Evolutionary conservation across 2,113 vertebrate genomes (phyloP).

Genomic region (Rhabdomys dilectus): DNA sequence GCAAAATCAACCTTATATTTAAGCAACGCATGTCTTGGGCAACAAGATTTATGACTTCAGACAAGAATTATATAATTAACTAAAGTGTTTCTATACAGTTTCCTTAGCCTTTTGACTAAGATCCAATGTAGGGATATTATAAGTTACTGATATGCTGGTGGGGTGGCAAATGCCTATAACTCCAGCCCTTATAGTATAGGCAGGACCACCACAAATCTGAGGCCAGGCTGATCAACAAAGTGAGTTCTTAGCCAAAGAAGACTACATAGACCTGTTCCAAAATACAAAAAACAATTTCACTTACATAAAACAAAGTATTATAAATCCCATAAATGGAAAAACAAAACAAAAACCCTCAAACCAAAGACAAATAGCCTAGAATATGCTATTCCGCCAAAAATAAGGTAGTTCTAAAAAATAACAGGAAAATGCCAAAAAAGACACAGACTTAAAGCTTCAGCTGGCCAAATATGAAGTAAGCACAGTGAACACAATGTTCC

Average conservation of each 20-base stretch:
- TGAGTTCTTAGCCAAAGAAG: neutral
- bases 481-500: neutral
- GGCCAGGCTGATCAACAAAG: neutral
- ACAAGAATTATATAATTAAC: neutral
- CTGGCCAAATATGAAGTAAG: slow-evolving; percentile 9
- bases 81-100: neutral
- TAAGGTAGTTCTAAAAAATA: slow-evolving; percentile 31
- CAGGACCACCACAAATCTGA: neutral
- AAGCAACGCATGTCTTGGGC: neutral
- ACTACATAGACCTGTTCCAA: neutral
- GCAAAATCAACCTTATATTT: neutral
- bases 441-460: neutral
- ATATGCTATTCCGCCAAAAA: slow-evolving; percentile 12
- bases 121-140: neutral
- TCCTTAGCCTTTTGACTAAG: neutral
- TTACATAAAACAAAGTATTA: slow-evolving; percentile 22
- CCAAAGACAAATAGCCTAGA: neutral
- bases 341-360: neutral
- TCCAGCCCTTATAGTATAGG: neutral
- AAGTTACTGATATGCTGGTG: neutral
- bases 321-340: slow-evolving; percentile 14
- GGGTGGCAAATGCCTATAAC: neutral
- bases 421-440: slow-evolving; percentile 11
- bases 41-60: slow-evolving; percentile 35
- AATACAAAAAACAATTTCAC: neutral